Conservation (phyloP, 2,113 vertebrate species). For the Suricata suricatta region DNA sequence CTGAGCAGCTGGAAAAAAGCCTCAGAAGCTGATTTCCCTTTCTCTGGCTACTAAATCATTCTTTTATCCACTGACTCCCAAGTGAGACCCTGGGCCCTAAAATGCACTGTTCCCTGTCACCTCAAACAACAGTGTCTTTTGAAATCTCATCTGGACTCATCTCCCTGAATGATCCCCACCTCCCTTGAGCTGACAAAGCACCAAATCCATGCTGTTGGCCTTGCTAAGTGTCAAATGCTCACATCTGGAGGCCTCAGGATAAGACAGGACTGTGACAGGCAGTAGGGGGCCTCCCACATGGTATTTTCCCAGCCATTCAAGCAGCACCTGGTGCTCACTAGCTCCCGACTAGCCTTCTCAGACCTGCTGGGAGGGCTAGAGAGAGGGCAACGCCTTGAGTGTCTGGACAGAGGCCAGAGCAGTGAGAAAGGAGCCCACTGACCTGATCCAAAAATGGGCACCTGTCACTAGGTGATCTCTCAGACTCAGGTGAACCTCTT, state of each 20-base stretch:
- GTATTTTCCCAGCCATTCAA: background rate
- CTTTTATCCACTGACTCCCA: conserved; percentile 46
- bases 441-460: background rate
- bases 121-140: conserved; percentile 61
- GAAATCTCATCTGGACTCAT: conserved; percentile 35
- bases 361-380: background rate
- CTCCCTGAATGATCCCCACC: background rate
- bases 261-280: background rate
- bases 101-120: background rate
- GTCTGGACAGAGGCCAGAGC: background rate
- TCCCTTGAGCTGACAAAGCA: background rate
- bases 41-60: conserved; percentile 47
- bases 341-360: background rate
- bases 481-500: background rate
- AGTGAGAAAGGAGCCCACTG: background rate
- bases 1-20: conserved; percentile 58
- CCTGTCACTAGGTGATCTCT: background rate
- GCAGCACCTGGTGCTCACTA: background rate
- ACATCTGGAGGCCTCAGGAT: background rate
- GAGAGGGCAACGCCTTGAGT: background rate
- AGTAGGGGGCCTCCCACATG: background rate
- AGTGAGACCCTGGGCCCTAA: background rate
- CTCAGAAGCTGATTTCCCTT: conserved; percentile 39
- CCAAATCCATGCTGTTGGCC: background rate
- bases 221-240: background rate